Conservation (phyloP, 2,888 invertebrate species). For the Drosophila infuscata region DNA sequence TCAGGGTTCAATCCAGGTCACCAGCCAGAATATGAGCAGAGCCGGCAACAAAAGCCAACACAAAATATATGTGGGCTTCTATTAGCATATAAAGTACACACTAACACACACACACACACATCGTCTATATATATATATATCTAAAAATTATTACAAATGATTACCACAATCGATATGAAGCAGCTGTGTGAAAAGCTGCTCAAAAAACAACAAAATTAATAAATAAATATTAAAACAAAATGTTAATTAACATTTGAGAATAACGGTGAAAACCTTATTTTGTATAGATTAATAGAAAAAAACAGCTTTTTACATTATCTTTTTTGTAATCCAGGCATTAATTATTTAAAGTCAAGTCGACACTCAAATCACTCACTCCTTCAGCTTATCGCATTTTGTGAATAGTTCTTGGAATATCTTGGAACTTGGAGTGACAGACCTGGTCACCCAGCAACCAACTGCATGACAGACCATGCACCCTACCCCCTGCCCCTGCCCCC, state of each 20-base stretch:
- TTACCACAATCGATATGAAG: neutral
- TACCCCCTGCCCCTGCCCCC: neutral
- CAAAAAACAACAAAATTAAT: too few relatives aligned
- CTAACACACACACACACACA: too few relatives aligned
- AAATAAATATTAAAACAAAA: too few relatives aligned
- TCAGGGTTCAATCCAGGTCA: conserved; percentile 57
- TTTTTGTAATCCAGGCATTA: too few relatives aligned
- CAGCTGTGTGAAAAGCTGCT: neutral
- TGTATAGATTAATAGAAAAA: too few relatives aligned
- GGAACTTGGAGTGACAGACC: neutral
- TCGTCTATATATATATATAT: neutral
- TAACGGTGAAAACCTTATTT: too few relatives aligned
- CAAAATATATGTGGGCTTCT: neutral
- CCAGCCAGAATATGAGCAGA: neutral
- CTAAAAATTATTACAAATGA: neutral
- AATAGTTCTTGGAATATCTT: too few relatives aligned
- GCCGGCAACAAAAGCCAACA: conserved; percentile 1
- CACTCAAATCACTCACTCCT: too few relatives aligned
- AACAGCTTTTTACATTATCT: too few relatives aligned
- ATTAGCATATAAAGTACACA: conserved; percentile 2
- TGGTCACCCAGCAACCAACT: neutral
- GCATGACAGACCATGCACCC: neutral
- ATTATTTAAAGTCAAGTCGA: too few relatives aligned
- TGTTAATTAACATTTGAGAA: too few relatives aligned
- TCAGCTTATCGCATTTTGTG: too few relatives aligned